These are phyloP conservation scores for Festucalex cinctus DNA, from an alignment of 2,113 vertebrate genomes.

Conservation along the genomic window DNA sequence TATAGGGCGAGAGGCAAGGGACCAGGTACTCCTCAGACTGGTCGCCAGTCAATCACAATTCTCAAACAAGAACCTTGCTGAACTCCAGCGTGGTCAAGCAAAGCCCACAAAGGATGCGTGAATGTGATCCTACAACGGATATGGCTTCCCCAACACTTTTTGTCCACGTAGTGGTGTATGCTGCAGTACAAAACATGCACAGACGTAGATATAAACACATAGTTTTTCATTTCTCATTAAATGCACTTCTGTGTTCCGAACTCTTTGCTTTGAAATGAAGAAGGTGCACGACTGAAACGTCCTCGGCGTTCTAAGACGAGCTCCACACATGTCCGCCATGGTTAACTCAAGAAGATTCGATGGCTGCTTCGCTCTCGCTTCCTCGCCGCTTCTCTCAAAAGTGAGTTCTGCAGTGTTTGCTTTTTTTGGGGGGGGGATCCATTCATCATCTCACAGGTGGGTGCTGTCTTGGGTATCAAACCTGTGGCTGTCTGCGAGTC, in stretches of 20 bases:
- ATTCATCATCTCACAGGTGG: constrained; percentile 68
- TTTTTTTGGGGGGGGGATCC: constrained; percentile 1
- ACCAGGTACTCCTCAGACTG: background rate
- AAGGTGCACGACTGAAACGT: constrained; percentile 63
- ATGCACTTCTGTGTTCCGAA: constrained; percentile 74
- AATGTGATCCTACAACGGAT: background rate
- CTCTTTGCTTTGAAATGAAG: constrained; percentile 49
- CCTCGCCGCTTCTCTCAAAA: constrained; percentile 10
- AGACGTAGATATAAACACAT: constrained; percentile 57
- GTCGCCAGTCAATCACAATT: too few species aligned
- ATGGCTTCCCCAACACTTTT: background rate
- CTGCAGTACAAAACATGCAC: constrained; percentile 67
- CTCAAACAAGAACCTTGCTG: background rate
- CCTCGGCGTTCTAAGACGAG: constrained; percentile 49
- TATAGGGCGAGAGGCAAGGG: background rate
- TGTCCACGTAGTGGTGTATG: constrained; percentile 15
- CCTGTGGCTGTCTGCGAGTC: constrained; percentile 67
- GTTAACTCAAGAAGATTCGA: constrained; percentile 11
- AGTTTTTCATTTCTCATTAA: constrained; percentile 52
- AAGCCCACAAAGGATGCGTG: background rate
- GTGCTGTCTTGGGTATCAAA: constrained; percentile 77
- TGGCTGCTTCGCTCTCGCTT: constrained; percentile 3
- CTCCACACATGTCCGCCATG: constrained; percentile 54
- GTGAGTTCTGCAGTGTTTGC: constrained; percentile 31
- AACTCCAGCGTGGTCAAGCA: background rate